Percentiles rank a stretch among this genome's conserved stretches.
Conservation (phyloP, 2,888 invertebrate species). For the Dasysyrphus tricinctus region DNA sequence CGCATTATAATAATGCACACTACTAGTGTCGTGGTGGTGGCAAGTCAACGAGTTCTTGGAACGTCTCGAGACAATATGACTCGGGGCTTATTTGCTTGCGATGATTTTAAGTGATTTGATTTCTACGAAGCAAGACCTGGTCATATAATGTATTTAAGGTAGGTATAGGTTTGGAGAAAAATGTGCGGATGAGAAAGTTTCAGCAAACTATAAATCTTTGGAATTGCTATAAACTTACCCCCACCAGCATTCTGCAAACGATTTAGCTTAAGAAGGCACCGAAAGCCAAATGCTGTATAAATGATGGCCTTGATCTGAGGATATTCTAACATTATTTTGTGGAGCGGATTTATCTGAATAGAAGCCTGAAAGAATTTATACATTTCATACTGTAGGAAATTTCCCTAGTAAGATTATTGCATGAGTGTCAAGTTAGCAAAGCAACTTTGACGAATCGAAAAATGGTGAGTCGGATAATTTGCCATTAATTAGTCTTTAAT, state of each 20-base stretch:
- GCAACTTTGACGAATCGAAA: too few relatives aligned
- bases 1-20: slow-evolving; percentile 5
- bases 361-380: background rate
- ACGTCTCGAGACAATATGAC: background rate
- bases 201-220: slow-evolving; percentile 68
- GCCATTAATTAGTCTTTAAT: too few relatives aligned
- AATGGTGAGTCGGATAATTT: too few relatives aligned
- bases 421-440: too few relatives aligned
- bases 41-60: background rate
- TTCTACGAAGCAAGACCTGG: background rate
- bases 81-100: slow-evolving; percentile 34
- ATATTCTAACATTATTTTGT: background rate
- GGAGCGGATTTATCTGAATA: background rate
- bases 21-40: background rate
- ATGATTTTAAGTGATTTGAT: slow-evolving; percentile 60
- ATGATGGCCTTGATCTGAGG: slow-evolving; percentile 49
- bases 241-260: slow-evolving; percentile 6
- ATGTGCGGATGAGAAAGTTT: slow-evolving; percentile 47
- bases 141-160: background rate
- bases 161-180: background rate
- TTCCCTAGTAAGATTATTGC: too few relatives aligned
- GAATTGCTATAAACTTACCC: slow-evolving; percentile 62
- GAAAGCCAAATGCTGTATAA: slow-evolving; percentile 44
- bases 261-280: slow-evolving; percentile 42
- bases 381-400: too few relatives aligned